Base-by-base conservation (phyloP, 2,113 vertebrate genomes). In the Lycaon pictus region DNA sequence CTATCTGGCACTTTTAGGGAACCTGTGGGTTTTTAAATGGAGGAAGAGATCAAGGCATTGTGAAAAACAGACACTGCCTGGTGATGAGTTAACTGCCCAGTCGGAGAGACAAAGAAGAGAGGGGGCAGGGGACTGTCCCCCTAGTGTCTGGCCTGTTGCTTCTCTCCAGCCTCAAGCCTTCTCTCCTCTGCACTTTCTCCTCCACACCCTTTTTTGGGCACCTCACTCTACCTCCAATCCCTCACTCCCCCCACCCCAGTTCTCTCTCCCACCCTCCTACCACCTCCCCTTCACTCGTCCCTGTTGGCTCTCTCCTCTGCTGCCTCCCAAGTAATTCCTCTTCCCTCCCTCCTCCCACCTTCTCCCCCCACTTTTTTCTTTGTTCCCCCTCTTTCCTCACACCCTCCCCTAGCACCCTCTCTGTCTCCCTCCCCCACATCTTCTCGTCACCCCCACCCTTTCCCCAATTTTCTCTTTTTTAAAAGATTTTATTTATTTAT, bases 1-100 rank as follows among this genome's bases (percentile, higher is more conserved):
- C 37, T 58, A 32, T 97, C 85, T 97, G 89, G 79, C 63, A 79
- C 56, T 96, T 98, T 98, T 98, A 96, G 93, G 97, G 97, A 98
- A 97, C 92, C 97, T 98, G 97, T 92, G 98, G 97, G 95, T 97
- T 98, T 96, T 95, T 93, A 53, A 96, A 71, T 93, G 86, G 97
- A 96, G 98, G 95, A 98, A 98, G 97, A 98, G 82, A 95, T 86
- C 86, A 97, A 95, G 97, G 82, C 51, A 8, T 97, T 95, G 88
- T 96, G 81, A 97, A 90, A 96, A 97, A 37, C 84, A 94, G 74
- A 83, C 80, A 37, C 65, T 0, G 81, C 69, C 81, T 82, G 56
- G 29, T 5, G 5, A 60, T 5, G 5, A 60, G 63, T 88, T 90
- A 93, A 82, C 89, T 19, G n/a, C 76, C 51, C 29, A 56, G 76